Base-by-base conservation (phyloP, 1,140 invertebrate genomes). In the Penaeus vannamei region DNA sequence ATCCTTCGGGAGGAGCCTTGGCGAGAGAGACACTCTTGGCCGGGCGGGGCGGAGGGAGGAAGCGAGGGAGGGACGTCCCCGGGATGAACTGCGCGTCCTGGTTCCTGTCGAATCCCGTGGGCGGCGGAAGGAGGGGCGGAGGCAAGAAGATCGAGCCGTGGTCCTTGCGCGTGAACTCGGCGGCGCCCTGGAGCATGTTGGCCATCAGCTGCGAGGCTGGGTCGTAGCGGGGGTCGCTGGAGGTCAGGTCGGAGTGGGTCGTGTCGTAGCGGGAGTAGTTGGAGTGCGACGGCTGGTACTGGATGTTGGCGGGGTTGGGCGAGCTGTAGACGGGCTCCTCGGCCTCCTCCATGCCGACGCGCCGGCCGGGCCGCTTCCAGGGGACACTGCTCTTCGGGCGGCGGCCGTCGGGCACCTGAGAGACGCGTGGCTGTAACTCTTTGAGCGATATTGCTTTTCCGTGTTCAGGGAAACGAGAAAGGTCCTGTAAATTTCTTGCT, bases 261-360 rank as follows among this genome's bases (percentile, higher is more conserved):
- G 87, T 84, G 72, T 79, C 69, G 46, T 77, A 77, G 53, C 72
- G 72, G 59, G 87, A 89, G 83, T 84, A 42, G 36, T 42, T 77
- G 46, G 82, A 84, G 36, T 72, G 87, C 20, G 69, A 77, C 20
- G 87, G 69, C 22, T 80, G 60, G 87, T 89, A 84, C 72, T 89
- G 87, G 22, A 84, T 64, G 83, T 62, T 77, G 32, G 60, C 72
- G 4, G 87, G 87, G 59, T 89, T 89, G 19, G 87, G 87, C 20
- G 87, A 89, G 60, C 87, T 89, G 83, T 89, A 89, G 42, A 89
- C 59, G 66, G 81, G 87, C 29, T 89, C 87, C 29, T 89, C 87
- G 46, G 36, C 29, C 1, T 26, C 59, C 1, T 46, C 64, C 23
- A 26, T 32, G 2, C 22, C 69, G 36, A 72, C 53, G 3, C 59